phyloP scores from a whole-genome alignment of 2,113 vertebrate genomes.

The Microtus oregoni region DNA sequence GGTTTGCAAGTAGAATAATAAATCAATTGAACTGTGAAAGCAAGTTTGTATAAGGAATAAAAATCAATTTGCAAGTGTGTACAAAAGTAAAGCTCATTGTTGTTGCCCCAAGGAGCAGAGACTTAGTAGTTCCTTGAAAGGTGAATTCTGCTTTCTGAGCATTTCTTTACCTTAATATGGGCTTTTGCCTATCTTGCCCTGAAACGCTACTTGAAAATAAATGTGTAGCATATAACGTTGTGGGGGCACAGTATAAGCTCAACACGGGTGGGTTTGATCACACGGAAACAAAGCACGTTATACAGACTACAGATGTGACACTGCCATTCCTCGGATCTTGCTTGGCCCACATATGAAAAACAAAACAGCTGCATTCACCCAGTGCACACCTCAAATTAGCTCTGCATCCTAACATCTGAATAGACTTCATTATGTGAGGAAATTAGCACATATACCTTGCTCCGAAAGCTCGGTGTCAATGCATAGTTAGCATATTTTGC shows the following conservation, averaged over 20 bases:
- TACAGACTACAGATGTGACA: background rate
- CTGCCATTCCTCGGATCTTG: background rate
- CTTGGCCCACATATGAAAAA: background rate
- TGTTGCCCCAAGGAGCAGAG: background rate
- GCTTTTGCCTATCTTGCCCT: background rate
- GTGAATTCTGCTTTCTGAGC: slow-evolving; percentile 32
- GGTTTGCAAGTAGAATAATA: slow-evolving; percentile 50
- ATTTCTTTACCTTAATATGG: slow-evolving; percentile 33
- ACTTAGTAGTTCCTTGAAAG: background rate
- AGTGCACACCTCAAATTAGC: background rate
- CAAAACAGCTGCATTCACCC: slow-evolving; percentile 12
- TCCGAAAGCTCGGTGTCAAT: slow-evolving; percentile 31
- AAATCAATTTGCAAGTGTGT: slow-evolving; percentile 9
- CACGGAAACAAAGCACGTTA: background rate
- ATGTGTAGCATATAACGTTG: background rate
- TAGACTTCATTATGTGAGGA: background rate
- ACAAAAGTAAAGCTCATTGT: background rate
- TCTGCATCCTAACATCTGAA: background rate
- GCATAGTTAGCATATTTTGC: slow-evolving; percentile 1
- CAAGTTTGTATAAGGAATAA: slow-evolving; percentile 19
- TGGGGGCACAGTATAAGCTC: background rate
- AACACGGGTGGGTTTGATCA: background rate
- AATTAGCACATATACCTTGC: background rate
- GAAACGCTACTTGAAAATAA: slow-evolving; percentile 46
- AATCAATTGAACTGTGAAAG: slow-evolving; percentile 39